Conservation (phyloP, 2,113 vertebrate species). For the Forbesichthys agassizii region DNA sequence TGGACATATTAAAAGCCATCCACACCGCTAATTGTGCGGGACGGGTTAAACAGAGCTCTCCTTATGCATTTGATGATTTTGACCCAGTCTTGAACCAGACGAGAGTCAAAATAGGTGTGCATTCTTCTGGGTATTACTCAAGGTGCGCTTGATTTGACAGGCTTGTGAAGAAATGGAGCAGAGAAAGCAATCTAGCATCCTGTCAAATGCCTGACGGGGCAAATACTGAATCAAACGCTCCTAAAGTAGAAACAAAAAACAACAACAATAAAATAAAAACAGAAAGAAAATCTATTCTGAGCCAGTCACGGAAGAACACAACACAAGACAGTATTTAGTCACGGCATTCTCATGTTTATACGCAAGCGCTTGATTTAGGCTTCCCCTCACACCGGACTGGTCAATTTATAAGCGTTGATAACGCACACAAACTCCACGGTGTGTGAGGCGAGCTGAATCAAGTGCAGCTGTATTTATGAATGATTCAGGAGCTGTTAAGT, state of each 20-base stretch:
- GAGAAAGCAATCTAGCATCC: constrained; percentile 47
- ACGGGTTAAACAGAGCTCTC: constrained; percentile 62
- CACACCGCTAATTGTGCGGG: constrained; percentile 29
- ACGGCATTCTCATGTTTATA: constrained; percentile 41
- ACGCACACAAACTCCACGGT: constrained; percentile 25
- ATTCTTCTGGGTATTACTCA: constrained; percentile 52
- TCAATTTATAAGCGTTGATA: not conserved
- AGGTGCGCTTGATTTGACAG: constrained; percentile 67
- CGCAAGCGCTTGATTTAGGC: constrained; percentile 55
- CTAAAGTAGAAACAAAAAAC: constrained; percentile 63
- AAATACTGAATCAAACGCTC: constrained; percentile 67
- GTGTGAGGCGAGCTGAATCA: constrained; percentile 51
- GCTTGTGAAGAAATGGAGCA: constrained; percentile 44
- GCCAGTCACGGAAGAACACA: constrained; percentile 60
- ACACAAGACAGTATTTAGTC: constrained; percentile 65
- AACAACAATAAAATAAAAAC: not conserved
- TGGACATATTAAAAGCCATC: constrained; percentile 22
- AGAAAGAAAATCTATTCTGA: constrained; percentile 50
- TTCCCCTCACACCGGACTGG: constrained; percentile 21
- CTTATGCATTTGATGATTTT: constrained; percentile 72
- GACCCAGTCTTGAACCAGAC: constrained; percentile 66
- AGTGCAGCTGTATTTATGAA: constrained; percentile 50
- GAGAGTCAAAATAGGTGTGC: constrained; percentile 68
- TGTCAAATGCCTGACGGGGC: constrained; percentile 14
- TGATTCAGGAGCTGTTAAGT: constrained; percentile 45